phyloP scores from a whole-genome alignment of 2,113 vertebrate genomes.

The Platysteira castanea region DNA sequence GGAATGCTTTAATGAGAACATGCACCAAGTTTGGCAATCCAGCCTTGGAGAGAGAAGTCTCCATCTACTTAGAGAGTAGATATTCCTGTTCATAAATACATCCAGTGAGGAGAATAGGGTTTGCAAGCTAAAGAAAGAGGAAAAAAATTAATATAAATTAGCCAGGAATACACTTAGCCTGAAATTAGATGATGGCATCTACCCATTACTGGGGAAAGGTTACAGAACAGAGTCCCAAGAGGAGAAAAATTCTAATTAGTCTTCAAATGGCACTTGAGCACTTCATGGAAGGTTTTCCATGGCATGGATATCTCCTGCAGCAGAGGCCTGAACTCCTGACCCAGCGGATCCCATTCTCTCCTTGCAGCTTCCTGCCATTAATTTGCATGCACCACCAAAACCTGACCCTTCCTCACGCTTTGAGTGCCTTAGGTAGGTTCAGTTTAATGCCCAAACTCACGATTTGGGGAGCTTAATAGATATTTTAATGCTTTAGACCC shows the following conservation, averaged over 20 bases:
- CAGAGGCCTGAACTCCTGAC: slow-evolving; percentile 9
- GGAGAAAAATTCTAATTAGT: not conserved
- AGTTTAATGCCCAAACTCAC: not conserved
- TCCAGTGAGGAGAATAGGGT: not conserved
- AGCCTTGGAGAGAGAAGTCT: not conserved
- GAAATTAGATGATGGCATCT: not conserved
- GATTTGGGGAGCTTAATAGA: fast-evolving
- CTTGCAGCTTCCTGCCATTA: not conserved
- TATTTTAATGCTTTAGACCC: not conserved
- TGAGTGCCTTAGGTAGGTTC: not conserved
- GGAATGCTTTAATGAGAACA: not conserved
- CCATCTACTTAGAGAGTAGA: not conserved
- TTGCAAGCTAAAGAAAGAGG: not conserved
- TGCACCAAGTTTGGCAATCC: not conserved
- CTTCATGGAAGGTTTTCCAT: not conserved
- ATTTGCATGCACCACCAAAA: fast-evolving
- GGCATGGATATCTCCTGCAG: not conserved
- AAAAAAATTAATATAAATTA: not conserved
- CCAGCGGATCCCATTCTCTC: not conserved
- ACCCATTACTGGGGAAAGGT: not conserved
- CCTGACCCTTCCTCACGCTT: not conserved
- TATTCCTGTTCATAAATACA: not conserved
- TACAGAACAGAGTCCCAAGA: not conserved
- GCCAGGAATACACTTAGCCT: not conserved
- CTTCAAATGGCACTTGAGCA: not conserved